Evolutionary conservation across 1,140 invertebrate species (phyloP).

Genomic region (Neotoxoptera formosana): DNA sequence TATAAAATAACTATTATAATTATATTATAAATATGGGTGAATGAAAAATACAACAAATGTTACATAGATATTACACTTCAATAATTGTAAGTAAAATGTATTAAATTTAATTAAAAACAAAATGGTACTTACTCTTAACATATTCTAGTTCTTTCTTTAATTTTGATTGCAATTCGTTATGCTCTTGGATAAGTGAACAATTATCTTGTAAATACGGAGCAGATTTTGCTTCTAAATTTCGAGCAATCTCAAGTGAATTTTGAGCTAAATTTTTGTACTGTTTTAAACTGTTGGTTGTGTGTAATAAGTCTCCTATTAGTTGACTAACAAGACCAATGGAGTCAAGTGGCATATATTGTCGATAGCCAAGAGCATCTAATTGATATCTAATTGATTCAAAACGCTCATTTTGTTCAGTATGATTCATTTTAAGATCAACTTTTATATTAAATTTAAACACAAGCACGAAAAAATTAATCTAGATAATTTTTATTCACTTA

Average conservation of each 20-base stretch:
- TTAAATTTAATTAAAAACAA: neutral
- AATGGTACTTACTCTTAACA: conserved; percentile 62
- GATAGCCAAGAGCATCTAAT: conserved; percentile 77
- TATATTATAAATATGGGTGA: neutral
- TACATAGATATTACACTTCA: neutral
- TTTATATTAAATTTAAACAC: neutral
- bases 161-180: conserved; percentile 75
- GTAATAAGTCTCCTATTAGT: conserved; percentile 76
- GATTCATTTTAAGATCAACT: neutral
- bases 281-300: conserved; percentile 79
- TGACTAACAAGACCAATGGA: conserved; percentile 77
- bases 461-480: neutral
- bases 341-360: conserved; percentile 74
- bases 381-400: conserved; percentile 69
- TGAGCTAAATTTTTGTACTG: conserved; percentile 79
- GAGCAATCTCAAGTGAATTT: conserved; percentile 68
- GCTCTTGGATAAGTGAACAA: conserved; percentile 73
- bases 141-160: conserved; percentile 71
- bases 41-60: neutral
- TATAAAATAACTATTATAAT: neutral
- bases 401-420: conserved; percentile 57
- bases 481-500: neutral
- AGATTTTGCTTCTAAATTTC: conserved; percentile 54
- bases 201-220: conserved; percentile 78
- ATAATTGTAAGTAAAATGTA: neutral